Conservation (phyloP, 2,888 invertebrate genomes). For the Drosophila percnosoma region DNA sequence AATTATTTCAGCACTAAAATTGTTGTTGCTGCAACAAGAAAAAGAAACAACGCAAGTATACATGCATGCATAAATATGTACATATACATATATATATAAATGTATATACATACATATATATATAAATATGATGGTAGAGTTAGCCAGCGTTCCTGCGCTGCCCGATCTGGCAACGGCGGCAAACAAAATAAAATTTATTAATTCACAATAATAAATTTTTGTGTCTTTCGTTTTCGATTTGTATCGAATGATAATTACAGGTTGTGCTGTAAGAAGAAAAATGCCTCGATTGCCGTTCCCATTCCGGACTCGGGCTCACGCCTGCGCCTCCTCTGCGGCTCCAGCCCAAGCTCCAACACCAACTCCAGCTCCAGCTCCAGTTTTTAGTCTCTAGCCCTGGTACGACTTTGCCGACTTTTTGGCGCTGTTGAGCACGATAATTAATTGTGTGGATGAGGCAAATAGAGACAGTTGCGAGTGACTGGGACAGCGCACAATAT, state of each 20-base stretch:
- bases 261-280: slow-evolving; percentile 80
- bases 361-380: not conserved
- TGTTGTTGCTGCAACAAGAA: slow-evolving; percentile 38
- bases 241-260: slow-evolving; percentile 85
- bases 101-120: not conserved
- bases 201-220: slow-evolving; percentile 85
- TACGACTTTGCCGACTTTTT: slow-evolving; percentile 57
- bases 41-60: slow-evolving; percentile 23
- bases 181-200: slow-evolving; percentile 82
- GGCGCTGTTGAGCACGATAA: slow-evolving; percentile 61
- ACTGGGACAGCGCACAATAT: slow-evolving; percentile 10
- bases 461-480: slow-evolving; percentile 27
- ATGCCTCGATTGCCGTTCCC: slow-evolving; percentile 59
- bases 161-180: slow-evolving; percentile 43
- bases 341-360: not conserved
- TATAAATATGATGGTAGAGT: slow-evolving; percentile 29
- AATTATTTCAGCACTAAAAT: slow-evolving; percentile 59
- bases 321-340: slow-evolving; percentile 3
- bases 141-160: slow-evolving; percentile 22
- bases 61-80: not conserved
- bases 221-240: slow-evolving; percentile 85
- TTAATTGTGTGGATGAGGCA: slow-evolving; percentile 74
- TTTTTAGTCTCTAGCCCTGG: slow-evolving; percentile 24
- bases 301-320: slow-evolving; percentile 22
- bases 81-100: not conserved